Conservation (phyloP, 1,140 invertebrate genomes). For the Drosophila parabipectinata region DNA sequence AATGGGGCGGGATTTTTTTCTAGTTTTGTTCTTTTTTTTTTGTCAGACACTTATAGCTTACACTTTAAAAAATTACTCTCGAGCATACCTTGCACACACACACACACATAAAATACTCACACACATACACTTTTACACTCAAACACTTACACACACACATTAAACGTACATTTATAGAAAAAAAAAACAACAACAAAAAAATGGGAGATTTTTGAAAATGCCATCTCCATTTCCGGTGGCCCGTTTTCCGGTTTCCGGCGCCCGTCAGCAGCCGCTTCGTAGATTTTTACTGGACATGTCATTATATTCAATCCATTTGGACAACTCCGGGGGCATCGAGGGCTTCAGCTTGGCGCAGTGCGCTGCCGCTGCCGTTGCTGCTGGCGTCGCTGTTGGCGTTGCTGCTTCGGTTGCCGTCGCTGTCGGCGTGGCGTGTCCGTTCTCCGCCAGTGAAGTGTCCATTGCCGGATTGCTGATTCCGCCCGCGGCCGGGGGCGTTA, state of each 20-base stretch:
- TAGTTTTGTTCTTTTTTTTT: neutral
- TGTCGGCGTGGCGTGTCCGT: conserved; percentile 60
- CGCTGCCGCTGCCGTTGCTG: conserved; percentile 14
- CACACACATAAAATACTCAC: conserved; percentile 24
- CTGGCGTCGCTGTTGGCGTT: conserved; percentile 17
- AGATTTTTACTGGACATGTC: conserved; percentile 88
- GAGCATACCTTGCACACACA: conserved; percentile 22
- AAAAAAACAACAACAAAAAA: conserved; percentile 7
- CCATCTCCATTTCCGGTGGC: conserved; percentile 4
- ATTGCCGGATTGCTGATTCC: conserved; percentile 48
- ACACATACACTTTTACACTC: conserved; percentile 15
- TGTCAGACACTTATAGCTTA: conserved; percentile 47
- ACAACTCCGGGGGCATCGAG: conserved; percentile 86
- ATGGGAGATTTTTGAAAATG: conserved; percentile 1
- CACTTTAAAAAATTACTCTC: conserved; percentile 27
- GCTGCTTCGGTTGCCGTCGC: conserved; percentile 5
- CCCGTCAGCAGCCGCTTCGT: conserved; percentile 84
- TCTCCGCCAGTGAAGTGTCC: conserved; percentile 64
- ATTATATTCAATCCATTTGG: conserved; percentile 89
- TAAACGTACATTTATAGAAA: neutral
- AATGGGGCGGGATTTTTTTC: conserved; percentile 26
- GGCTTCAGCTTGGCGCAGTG: conserved; percentile 85
- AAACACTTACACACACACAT: conserved; percentile 1
- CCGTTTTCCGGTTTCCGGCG: conserved; percentile 3
- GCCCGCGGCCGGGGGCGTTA: conserved; percentile 8